Evolutionary conservation across 2,797 vertebrate species (phyloP), one percentile per base, ranked within the genome.

Genomic region (Chrysocyon brachyurus): DNA sequence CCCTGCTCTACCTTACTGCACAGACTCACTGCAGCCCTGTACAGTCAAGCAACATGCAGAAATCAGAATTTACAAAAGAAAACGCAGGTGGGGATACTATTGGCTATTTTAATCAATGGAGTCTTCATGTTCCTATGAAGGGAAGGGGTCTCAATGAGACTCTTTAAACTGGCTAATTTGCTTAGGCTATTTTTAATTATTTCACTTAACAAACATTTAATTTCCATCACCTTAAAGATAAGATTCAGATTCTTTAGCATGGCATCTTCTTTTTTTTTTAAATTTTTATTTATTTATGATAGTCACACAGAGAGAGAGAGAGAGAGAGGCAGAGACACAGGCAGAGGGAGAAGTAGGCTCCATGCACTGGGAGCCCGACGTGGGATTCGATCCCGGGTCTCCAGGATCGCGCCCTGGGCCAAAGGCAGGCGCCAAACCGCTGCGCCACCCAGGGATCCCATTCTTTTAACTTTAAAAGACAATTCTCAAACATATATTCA

Each of bases 121-220:
- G 12, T 16, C 24, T 84, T 81, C 57, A 3, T 4, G 2, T 72
- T 82, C 49, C 52, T 68, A 40, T 46, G 40, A 46, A 46, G 40
- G 40, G 40, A 61, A 31, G 16, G 22, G 26, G 15, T 81, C 70
- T 40, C 73, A 28, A 3, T 4, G 70, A 90, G 36, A 17, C 21
- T 63, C 54, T 77, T n/a, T 70, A 19, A 63, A 57, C 72, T 19
- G 7, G 49, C 22, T 59, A 28, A 89, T 24, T 54, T 33, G 36
- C 40, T 82, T 22, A 36, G 31, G 61, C 16, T 6, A 59, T 68
- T 90, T 84, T 54, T 31, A 56, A 24, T 70, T 52, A 85, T 33
- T 96, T 90, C 79, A 75, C 49, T 63, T 64, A 66, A 66, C 19
- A 54, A 87, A 96, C 90, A 59, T 31, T 57, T 90, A 33, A 63